Percentiles rank a stretch among this genome's conserved stretches.
phyloP scores from a whole-genome alignment of 2,113 vertebrate species.

The Gymnobelideus leadbeateri region DNA sequence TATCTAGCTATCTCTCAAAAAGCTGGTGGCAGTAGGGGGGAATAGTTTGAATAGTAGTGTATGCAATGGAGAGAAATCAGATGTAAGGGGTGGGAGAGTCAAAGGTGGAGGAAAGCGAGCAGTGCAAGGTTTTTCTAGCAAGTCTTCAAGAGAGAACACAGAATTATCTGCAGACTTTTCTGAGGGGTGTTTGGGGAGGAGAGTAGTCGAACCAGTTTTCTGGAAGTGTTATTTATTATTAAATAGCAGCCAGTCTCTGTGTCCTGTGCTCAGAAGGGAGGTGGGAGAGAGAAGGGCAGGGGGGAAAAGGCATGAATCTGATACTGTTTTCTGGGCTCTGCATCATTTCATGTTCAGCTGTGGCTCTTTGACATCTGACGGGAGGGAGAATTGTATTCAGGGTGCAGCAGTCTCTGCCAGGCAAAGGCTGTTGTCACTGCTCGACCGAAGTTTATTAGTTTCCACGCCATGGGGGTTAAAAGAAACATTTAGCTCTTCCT shows the following conservation, averaged over 20 bases:
- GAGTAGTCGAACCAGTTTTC: conserved; percentile 72
- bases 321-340: conserved; percentile 60
- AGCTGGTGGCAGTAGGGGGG: conserved; percentile 57
- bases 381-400: conserved; percentile 51
- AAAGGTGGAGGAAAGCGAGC: conserved; percentile 22
- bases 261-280: conserved; percentile 50
- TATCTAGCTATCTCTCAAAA: conserved; percentile 58
- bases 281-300: conserved; percentile 31
- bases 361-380: conserved; percentile 52
- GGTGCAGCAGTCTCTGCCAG: conserved; percentile 52
- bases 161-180: conserved; percentile 61
- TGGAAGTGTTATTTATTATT: conserved; percentile 74
- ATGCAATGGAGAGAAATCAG: conserved; percentile 49
- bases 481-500: conserved; percentile 62
- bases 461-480: conserved; percentile 63
- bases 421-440: conserved; percentile 54
- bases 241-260: conserved; percentile 72
- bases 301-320: conserved; percentile 41
- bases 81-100: background rate
- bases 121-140: conserved; percentile 48
- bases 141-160: conserved; percentile 6
- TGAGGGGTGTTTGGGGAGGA: conserved; percentile 45
- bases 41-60: conserved; percentile 66
- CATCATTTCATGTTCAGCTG: conserved; percentile 51
- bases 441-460: conserved; percentile 72